These are phyloP conservation scores for Drosophila pseudoananassae DNA, from an alignment of 1,140 invertebrate genomes.

Conservation along the genomic window DNA sequence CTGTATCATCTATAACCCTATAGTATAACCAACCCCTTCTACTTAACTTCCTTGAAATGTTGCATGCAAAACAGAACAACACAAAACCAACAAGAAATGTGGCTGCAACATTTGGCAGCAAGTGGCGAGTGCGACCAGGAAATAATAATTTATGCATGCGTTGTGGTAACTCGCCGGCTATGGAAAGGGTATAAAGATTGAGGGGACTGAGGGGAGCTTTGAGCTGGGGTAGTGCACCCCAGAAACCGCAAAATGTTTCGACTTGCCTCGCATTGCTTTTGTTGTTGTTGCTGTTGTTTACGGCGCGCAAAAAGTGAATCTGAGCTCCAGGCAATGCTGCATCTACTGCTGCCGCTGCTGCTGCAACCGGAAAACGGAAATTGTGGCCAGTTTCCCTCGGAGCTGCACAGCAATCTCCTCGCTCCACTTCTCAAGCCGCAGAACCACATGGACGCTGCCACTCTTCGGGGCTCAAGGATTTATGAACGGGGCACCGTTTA, in stretches of 20 bases:
- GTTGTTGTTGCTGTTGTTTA: conserved; percentile 37
- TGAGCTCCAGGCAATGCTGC: conserved; percentile 66
- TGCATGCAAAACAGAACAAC: conserved; percentile 12
- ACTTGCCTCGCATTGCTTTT: conserved; percentile 48
- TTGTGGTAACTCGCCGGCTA: conserved; percentile 62
- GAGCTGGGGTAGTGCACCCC: conserved; percentile 32
- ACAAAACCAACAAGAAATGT: conserved; percentile 48
- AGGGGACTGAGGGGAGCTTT: background rate
- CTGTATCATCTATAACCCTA: background rate
- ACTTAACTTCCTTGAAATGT: conserved; percentile 18
- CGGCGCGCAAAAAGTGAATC: conserved; percentile 74
- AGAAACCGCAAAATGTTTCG: conserved; percentile 74
- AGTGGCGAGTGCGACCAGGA: conserved; percentile 65
- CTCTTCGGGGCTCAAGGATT: conserved; percentile 62
- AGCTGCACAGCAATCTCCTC: background rate
- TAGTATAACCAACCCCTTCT: conserved; percentile 4
- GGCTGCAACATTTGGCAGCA: conserved; percentile 72
- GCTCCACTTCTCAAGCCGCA: conserved; percentile 8
- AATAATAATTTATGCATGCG: conserved; percentile 82
- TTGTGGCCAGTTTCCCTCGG: conserved; percentile 58
- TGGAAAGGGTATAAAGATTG: conserved; percentile 2
- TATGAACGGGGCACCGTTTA: conserved; percentile 62
- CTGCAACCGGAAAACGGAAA: conserved; percentile 75
- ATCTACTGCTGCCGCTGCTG: conserved; percentile 55
- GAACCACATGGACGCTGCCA: conserved; percentile 43